A percentile compares a stretch with the other conserved stretches of the same genome.
Evolutionary conservation across 2,797 vertebrate species (phyloP).

Genomic region (Acanthopagrus latus): DNA sequence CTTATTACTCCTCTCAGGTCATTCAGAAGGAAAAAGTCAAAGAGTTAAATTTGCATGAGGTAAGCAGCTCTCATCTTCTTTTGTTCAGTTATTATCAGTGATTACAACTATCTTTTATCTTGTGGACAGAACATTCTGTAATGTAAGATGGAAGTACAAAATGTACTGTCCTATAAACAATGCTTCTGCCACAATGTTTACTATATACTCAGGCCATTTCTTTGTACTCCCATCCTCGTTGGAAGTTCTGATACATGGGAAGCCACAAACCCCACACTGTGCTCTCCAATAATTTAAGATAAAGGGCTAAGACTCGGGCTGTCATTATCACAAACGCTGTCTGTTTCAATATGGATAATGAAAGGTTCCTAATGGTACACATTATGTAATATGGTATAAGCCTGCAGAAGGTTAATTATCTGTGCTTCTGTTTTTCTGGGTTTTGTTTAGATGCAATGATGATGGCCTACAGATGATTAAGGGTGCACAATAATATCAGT

Average conservation of each 20-base stretch:
- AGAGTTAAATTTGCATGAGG: conserved; percentile 98
- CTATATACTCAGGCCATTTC: not conserved
- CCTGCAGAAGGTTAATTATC: not conserved
- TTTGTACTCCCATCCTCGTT: not conserved
- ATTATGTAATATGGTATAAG: not conserved
- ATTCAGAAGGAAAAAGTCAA: conserved; percentile 99
- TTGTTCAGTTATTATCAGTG: conserved; percentile 20
- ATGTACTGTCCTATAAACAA: conserved; percentile 5
- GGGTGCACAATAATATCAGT: too few relatives aligned
- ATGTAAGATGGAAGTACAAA: conserved; percentile 14
- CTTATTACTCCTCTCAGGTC: conserved; percentile 87
- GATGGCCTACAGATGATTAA: not conserved
- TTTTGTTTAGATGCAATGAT: conserved; percentile 4
- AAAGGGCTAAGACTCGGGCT: not conserved
- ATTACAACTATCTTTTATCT: not conserved
- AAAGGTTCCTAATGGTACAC: not conserved
- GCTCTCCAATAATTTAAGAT: conserved; percentile 18
- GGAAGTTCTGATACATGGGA: not conserved
- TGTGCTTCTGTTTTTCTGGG: not conserved
- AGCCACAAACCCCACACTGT: not conserved
- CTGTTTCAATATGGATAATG: not conserved
- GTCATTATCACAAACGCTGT: not conserved
- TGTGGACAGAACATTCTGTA: conserved; percentile 20
- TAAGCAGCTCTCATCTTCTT: conserved; percentile 77
- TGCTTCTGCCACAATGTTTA: not conserved